phyloP scores from a whole-genome alignment of 2,113 vertebrate genomes.

The Scartelaos histophorus region DNA sequence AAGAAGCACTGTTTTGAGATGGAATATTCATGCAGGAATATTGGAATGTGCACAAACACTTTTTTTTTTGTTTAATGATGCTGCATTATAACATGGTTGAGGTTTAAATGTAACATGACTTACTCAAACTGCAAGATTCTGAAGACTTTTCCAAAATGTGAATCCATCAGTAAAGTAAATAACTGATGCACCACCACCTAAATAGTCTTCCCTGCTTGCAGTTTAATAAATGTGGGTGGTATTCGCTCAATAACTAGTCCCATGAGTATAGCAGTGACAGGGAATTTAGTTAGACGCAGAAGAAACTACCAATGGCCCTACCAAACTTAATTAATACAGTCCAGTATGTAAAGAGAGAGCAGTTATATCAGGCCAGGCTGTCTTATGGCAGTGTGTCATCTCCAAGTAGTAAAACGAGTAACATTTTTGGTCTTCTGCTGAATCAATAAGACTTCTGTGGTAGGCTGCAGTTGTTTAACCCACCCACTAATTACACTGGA shows the following conservation, averaged over 20 bases:
- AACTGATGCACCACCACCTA: neutral
- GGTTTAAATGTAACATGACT: too few relatives aligned
- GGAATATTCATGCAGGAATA: too few relatives aligned
- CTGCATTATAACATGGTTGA: too few relatives aligned
- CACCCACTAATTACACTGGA: constrained; percentile 40
- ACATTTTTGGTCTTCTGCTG: constrained; percentile 40
- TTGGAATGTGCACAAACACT: too few relatives aligned
- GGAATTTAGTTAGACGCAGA: constrained; percentile 64
- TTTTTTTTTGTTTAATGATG: too few relatives aligned
- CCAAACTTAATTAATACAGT: constrained; percentile 76
- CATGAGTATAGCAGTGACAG: constrained; percentile 41
- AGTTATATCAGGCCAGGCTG: constrained; percentile 66
- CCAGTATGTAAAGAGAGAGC: constrained; percentile 57
- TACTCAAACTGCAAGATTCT: too few relatives aligned
- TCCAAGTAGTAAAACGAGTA: constrained; percentile 53
- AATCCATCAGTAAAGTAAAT: neutral
- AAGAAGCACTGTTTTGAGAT: too few relatives aligned
- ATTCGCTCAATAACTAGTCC: constrained; percentile 53
- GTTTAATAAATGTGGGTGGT: constrained; percentile 66
- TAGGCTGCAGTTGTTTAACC: constrained; percentile 33
- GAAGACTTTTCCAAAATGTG: neutral
- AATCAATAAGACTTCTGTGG: constrained; percentile 38
- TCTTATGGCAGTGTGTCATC: constrained; percentile 52
- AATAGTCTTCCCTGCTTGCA: neutral
- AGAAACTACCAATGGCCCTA: constrained; percentile 67